phyloP scores from a whole-genome alignment of 2,113 vertebrate genomes.

The Macroglossus sobrinus region DNA sequence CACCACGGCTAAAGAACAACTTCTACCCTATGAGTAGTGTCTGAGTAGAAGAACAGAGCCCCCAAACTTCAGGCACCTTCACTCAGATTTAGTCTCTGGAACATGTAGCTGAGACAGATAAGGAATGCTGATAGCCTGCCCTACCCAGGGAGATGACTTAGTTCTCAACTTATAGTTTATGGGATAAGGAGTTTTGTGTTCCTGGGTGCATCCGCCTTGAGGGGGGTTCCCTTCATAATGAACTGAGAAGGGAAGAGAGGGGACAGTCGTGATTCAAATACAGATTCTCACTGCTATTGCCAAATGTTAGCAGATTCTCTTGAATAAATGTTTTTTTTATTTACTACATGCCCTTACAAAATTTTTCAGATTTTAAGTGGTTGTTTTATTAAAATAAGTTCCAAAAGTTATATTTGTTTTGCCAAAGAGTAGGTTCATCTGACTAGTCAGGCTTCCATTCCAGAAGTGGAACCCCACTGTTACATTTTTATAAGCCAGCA shows the following conservation, averaged over 20 bases:
- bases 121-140: no score
- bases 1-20: no score
- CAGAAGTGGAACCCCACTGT: neutral
- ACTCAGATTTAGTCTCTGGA: no score
- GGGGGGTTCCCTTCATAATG: neutral
- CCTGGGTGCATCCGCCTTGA: no score
- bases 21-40: no score
- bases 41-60: no score
- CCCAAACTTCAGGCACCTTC: no score
- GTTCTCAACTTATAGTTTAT: no score
- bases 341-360: neutral
- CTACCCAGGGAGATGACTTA: no score
- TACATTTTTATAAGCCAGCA: neutral
- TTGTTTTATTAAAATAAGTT: neutral
- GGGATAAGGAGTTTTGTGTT: no score
- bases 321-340: neutral
- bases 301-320: neutral
- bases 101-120: no score
- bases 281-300: neutral
- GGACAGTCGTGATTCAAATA: neutral
- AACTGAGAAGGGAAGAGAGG: neutral
- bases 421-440: neutral
- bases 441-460: neutral
- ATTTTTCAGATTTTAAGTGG: neutral
- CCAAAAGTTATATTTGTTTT: neutral